Evolutionary conservation across 2,888 invertebrate species (phyloP), one percentile per base, ranked within the genome.

Genomic region (Mactromeris polynyma): DNA sequence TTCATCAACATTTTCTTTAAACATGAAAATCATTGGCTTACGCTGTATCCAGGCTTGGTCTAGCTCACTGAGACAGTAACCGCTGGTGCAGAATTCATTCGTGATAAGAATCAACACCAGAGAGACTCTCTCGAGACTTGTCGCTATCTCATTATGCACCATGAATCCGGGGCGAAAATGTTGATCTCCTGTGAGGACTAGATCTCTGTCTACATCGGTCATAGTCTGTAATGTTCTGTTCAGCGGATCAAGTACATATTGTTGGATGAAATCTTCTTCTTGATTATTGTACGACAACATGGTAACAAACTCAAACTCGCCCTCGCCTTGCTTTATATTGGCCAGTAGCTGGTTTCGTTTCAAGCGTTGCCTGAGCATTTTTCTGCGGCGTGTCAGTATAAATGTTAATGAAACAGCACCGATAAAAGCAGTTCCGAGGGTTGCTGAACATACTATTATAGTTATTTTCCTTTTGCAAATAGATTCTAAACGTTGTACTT

Each of bases 1-100:
- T 46, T 83, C 73, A 46, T 83, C 69, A 1, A 83, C 46, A n/a
- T 86, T 40, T n/a, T 64, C 81, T 36, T 46, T 80, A 36, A 81
- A 73, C 69, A 86, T 81, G 0, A 81, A 36, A 33, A 86, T 26
- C 36, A 86, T 86, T 31, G 86, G 86, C 38, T 86, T 86, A 11
- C 46, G 38, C 4, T 79, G 69, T 19, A 31, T 54, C 17, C 26
- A 81, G 26, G 86, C 86, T 51, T 73, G 69, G 17, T 86, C 81
- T 33, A 86, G 14, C 54, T 86, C 86, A 46, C 40, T 42, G 0
- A 31, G 36, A 42, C 86, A 86, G 38, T 69, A 81, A 9, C 33
- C 33, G 11, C 81, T 81, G 21, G 40, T 42, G 73, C 73, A 81
- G 36, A 64, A 86, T 2, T 54, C 36, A 36, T 69, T 58, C 0